phyloP scores from a whole-genome alignment of 2,888 invertebrate species.

The Cheilosia soror region DNA sequence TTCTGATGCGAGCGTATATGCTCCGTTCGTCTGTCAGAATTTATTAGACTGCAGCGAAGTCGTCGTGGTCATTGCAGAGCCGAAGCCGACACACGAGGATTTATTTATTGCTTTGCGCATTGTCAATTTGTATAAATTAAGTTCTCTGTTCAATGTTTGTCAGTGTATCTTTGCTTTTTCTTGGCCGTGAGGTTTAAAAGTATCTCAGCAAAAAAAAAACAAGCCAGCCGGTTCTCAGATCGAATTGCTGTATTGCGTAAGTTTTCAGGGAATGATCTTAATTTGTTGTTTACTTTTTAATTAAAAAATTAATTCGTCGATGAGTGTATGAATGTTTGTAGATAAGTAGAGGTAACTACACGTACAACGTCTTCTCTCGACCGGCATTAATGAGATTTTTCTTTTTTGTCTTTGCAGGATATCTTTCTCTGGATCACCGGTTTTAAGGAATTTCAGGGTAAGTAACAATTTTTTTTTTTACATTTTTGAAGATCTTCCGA shows the following conservation, averaged over 20 bases:
- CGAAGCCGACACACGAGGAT: slow-evolving; percentile 51
- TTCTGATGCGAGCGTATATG: slow-evolving; percentile 15
- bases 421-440: slow-evolving; percentile 1
- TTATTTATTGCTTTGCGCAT: slow-evolving; percentile 65
- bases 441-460: slow-evolving; percentile 20
- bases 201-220: slow-evolving; percentile 11
- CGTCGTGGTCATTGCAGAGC: slow-evolving; percentile 27
- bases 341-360: neutral
- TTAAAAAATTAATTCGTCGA: slow-evolving; percentile 23
- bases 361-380: neutral
- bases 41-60: slow-evolving; percentile 54
- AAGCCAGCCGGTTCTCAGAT: slow-evolving; percentile 4
- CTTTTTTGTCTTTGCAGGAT: slow-evolving; percentile 23
- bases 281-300: slow-evolving; percentile 27
- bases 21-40: slow-evolving; percentile 58
- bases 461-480: neutral
- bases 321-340: slow-evolving; percentile 6
- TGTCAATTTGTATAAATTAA: slow-evolving; percentile 72
- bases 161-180: slow-evolving; percentile 41
- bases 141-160: slow-evolving; percentile 56
- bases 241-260: slow-evolving; percentile 26
- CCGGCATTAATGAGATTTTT: neutral
- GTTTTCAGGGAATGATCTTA: slow-evolving; percentile 12
- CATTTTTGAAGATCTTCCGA: neutral
- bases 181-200: slow-evolving; percentile 17